Evolutionary conservation across 2,888 invertebrate species (phyloP).

Genomic region (Cylloceria caligata): DNA sequence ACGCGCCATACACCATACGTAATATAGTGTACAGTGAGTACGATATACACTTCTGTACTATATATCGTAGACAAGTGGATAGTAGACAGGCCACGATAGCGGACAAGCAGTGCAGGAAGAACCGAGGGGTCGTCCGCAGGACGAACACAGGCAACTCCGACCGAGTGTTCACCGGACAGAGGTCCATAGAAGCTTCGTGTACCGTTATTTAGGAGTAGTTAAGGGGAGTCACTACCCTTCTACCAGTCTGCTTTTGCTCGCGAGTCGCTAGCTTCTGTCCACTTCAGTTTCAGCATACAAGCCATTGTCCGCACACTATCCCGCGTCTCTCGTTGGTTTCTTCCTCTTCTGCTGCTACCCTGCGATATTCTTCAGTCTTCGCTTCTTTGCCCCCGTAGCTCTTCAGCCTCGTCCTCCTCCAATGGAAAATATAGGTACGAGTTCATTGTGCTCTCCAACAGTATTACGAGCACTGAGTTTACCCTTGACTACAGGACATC

Average conservation of each 20-base stretch:
- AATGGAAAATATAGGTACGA: constrained; percentile 12
- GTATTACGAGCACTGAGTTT: background rate
- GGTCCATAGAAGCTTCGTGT: constrained; percentile 22
- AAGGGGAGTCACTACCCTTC: background rate
- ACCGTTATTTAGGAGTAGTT: constrained; percentile 42
- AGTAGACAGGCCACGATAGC: constrained; percentile 7
- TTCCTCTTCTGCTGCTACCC: background rate
- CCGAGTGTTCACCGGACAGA: constrained; percentile 14
- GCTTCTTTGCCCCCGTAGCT: constrained; percentile 5
- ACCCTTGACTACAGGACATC: constrained; percentile 11
- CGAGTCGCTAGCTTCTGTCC: constrained; percentile 21
- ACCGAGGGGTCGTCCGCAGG: constrained; percentile 9
- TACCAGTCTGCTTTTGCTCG: constrained; percentile 3
- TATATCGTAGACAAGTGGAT: constrained; percentile 8
- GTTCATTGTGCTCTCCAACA: constrained; percentile 3
- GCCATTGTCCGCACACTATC: constrained; percentile 23
- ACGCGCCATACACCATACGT: constrained; percentile 11
- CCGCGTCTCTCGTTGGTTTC: background rate
- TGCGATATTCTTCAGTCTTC: background rate
- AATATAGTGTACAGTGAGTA: constrained; percentile 1
- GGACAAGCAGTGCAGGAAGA: constrained; percentile 10
- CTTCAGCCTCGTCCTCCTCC: background rate
- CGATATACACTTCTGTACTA: background rate
- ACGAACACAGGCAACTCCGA: constrained; percentile 5
- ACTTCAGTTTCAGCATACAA: constrained; percentile 13